These are phyloP conservation scores for Aphelinus atriplicis DNA, from an alignment of 1,140 invertebrate species.

Conservation along the genomic window DNA sequence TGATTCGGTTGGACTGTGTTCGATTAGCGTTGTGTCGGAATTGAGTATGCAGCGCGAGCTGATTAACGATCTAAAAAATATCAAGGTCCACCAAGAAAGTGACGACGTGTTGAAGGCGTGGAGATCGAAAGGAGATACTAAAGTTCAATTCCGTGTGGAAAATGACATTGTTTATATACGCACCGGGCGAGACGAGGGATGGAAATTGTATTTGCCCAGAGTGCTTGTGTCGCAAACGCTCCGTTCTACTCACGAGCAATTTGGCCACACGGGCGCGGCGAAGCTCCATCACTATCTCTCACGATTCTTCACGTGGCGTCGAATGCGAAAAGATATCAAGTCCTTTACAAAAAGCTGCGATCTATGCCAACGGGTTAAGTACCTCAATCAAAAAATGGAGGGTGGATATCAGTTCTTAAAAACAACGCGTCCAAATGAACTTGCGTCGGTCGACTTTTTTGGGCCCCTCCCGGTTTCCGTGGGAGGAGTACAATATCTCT, in stretches of 20 bases:
- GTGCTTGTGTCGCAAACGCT: background rate
- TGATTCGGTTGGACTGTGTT: no score
- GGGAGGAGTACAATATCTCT: constrained; percentile 48
- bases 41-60: background rate
- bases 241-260: background rate
- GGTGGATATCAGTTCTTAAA: constrained; percentile 12
- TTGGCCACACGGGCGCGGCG: constrained; percentile 6
- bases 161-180: constrained; percentile 17
- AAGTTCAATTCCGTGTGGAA: constrained; percentile 32
- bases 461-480: constrained; percentile 46
- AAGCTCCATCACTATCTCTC: constrained; percentile 11
- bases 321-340: constrained; percentile 19
- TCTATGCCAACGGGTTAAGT: constrained; percentile 24
- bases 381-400: constrained; percentile 14
- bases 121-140: background rate
- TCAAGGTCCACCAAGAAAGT: background rate
- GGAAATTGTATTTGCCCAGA: background rate
- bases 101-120: background rate
- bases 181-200: constrained; percentile 31
- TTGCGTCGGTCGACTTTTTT: constrained; percentile 52
- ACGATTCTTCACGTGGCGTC: constrained; percentile 15
- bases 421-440: constrained; percentile 19
- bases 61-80: background rate
- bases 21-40: background rate
- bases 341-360: constrained; percentile 14